Conservation (phyloP, 2,888 invertebrate genomes). For the Phortica okadai region DNA sequence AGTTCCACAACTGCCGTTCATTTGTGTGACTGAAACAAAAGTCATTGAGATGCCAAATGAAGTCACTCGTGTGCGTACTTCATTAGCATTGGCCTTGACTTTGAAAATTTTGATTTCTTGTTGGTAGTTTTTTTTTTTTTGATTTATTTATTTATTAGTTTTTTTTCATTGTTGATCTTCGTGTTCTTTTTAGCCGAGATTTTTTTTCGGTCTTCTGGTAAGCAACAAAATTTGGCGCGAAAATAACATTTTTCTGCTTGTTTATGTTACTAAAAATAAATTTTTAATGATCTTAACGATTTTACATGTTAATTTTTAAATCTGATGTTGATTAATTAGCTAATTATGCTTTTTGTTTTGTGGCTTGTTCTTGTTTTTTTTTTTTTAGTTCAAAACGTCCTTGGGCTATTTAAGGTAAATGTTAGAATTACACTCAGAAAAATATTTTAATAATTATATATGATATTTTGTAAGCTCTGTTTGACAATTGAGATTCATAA, state of each 20-base stretch:
- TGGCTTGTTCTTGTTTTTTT: too few relatives aligned
- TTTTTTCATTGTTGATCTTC: background rate
- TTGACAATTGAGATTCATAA: too few relatives aligned
- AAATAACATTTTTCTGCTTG: background rate
- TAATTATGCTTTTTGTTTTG: too few relatives aligned
- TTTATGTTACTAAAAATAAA: background rate
- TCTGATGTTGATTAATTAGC: background rate
- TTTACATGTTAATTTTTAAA: background rate
- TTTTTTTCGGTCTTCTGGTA: background rate
- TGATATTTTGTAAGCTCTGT: too few relatives aligned
- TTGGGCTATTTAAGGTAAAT: too few relatives aligned
- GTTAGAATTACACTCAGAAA: too few relatives aligned
- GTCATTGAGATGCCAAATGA: slow-evolving; percentile 23
- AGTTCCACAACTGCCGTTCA: too few relatives aligned
- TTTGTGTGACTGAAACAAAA: background rate
- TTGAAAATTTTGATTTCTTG: slow-evolving; percentile 21
- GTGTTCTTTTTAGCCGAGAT: background rate
- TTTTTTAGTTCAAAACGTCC: too few relatives aligned
- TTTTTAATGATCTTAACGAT: background rate
- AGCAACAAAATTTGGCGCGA: background rate
- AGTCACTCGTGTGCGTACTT: background rate
- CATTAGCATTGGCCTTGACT: slow-evolving; percentile 36
- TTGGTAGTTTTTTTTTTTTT: slow-evolving; percentile 3
- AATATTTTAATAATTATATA: too few relatives aligned
- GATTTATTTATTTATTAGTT: slow-evolving; percentile 1